Evolutionary conservation across 92 coral and sea anemone species (phyloP).

Genomic region (Pocillopora meandrina): DNA sequence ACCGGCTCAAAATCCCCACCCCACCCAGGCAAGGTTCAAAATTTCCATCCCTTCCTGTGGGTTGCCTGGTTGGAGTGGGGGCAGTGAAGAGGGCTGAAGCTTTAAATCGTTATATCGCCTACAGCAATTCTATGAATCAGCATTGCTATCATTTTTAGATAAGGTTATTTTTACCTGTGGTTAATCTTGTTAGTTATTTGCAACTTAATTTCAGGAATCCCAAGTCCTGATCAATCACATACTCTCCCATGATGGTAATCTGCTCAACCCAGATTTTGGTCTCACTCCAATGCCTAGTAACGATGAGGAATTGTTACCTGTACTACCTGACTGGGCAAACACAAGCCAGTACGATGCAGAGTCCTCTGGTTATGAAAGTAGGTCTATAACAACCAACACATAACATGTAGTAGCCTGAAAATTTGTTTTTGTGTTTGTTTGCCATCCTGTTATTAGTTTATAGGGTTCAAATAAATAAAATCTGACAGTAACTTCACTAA

Average conservation of each 20-base stretch:
- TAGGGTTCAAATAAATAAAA: too few relatives aligned
- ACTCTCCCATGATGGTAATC: not conserved
- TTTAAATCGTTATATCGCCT: too few relatives aligned
- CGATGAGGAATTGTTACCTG: not conserved
- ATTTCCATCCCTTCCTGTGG: too few relatives aligned
- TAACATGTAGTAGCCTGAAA: not conserved
- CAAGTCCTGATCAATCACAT: not conserved
- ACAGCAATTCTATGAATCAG: too few relatives aligned
- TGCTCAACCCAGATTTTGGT: not conserved
- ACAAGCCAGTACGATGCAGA: not conserved
- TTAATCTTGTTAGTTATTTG: not conserved
- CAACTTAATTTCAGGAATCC: conserved; percentile 6
- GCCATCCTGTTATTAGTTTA: too few relatives aligned
- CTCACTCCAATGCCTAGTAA: not conserved
- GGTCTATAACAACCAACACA: not conserved
- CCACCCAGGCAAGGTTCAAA: too few relatives aligned
- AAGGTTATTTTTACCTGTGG: too few relatives aligned
- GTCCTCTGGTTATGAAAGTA: conserved; percentile 29
- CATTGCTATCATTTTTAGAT: too few relatives aligned
- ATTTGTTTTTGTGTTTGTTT: not conserved
- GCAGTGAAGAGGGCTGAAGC: too few relatives aligned
- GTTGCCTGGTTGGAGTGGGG: too few relatives aligned
- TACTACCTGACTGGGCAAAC: not conserved
- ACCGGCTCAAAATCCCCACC: too few relatives aligned
- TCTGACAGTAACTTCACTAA: too few relatives aligned